A percentile compares a stretch with the other conserved stretches of the same genome.
phyloP scores from a whole-genome alignment of 1,140 invertebrate genomes.

The Lordiphosa mommai region DNA sequence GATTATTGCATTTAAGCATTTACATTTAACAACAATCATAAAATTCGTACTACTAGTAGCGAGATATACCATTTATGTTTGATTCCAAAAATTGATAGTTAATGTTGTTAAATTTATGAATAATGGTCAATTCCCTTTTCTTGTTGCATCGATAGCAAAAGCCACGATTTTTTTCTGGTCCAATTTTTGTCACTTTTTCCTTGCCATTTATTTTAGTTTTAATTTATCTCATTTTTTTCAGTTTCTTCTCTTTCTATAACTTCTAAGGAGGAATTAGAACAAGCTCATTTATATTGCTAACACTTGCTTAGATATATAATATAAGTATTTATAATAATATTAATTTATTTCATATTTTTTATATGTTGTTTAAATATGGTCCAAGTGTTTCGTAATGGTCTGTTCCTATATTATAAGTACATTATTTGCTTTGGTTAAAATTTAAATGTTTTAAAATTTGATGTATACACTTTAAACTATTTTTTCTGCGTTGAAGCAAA shows the following conservation, averaged over 20 bases:
- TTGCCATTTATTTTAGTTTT: no score
- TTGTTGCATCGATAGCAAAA: no score
- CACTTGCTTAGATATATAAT: background rate
- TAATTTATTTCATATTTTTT: background rate
- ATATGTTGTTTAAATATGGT: constrained; percentile 26
- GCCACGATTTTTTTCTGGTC: no score
- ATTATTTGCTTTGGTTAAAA: background rate
- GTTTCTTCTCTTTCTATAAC: no score
- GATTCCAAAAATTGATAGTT: constrained; percentile 1
- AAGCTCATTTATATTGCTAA: background rate
- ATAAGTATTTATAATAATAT: background rate
- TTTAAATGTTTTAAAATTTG: background rate
- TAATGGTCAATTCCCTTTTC: no score
- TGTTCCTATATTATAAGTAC: background rate
- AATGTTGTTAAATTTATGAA: no score
- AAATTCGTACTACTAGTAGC: constrained; percentile 22
- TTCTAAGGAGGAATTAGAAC: no score
- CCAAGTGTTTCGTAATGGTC: constrained; percentile 16
- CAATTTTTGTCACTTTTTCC: no score
- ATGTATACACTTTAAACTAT: background rate
- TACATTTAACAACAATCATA: constrained; percentile 39
- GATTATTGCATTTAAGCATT: constrained; percentile 27
- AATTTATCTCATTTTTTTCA: no score
- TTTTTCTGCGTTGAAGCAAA: no score
- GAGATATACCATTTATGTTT: constrained; percentile 19